Conservation (phyloP, 2,888 invertebrate genomes). For the Pyralis farinalis region DNA sequence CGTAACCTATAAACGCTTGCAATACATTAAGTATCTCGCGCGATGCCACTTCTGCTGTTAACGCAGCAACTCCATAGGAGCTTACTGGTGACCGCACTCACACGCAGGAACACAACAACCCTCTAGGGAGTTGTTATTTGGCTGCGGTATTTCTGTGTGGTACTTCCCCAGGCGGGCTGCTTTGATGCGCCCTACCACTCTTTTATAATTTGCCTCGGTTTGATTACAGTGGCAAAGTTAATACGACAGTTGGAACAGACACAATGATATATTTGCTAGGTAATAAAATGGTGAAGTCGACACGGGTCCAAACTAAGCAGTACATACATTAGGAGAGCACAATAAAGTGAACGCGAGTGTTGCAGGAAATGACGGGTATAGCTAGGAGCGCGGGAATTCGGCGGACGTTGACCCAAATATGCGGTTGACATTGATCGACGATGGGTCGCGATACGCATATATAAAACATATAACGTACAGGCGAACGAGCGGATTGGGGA, state of each 20-base stretch:
- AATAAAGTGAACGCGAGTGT: slow-evolving; percentile 43
- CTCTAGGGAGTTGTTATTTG: too few species aligned
- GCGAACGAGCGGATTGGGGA: slow-evolving; percentile 41
- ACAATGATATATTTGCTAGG: not conserved
- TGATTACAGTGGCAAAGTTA: not conserved
- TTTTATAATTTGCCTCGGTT: not conserved
- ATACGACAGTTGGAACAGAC: not conserved
- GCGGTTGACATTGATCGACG: slow-evolving; percentile 79
- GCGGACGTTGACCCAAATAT: slow-evolving; percentile 78
- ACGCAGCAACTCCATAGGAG: too few species aligned
- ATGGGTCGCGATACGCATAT: slow-evolving; percentile 56
- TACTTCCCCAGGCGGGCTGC: too few species aligned
- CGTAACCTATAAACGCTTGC: too few species aligned
- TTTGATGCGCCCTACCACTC: too few species aligned
- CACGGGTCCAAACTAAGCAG: not conserved
- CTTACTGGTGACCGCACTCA: too few species aligned
- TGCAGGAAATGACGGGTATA: slow-evolving; percentile 62
- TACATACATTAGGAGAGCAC: slow-evolving; percentile 18
- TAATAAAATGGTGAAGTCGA: not conserved
- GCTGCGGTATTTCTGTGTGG: too few species aligned
- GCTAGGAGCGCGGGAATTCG: slow-evolving; percentile 59
- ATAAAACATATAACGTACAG: slow-evolving; percentile 51
- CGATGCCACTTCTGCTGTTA: too few species aligned
- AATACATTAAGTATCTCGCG: too few species aligned
- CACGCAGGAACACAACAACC: too few species aligned